Conservation (phyloP, 2,888 invertebrate genomes). For the Apodemia duryi region DNA sequence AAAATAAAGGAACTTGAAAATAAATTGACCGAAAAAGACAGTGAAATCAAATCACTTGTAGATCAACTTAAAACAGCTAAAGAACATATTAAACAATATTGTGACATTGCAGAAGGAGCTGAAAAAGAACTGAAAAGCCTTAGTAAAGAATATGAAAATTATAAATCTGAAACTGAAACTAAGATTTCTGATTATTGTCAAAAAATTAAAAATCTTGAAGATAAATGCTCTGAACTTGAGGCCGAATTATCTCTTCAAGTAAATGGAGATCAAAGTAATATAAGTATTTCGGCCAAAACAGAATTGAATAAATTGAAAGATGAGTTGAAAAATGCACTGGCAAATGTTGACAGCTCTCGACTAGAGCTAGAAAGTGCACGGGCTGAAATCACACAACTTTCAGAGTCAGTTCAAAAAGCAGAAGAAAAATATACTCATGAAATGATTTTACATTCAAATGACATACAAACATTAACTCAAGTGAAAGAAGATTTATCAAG, state of each 20-base stretch:
- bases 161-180: constrained; percentile 79
- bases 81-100: constrained; percentile 91
- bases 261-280: constrained; percentile 79
- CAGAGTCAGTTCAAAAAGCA: constrained; percentile 81
- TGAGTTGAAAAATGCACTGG: constrained; percentile 77
- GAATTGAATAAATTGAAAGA: constrained; percentile 81
- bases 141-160: constrained; percentile 77
- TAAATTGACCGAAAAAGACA: constrained; percentile 80
- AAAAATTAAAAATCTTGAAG: constrained; percentile 74
- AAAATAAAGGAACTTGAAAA: constrained; percentile 85
- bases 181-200: constrained; percentile 72
- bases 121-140: constrained; percentile 87
- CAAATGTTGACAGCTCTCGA: constrained; percentile 80
- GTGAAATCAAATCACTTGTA: constrained; percentile 83
- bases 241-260: constrained; percentile 84
- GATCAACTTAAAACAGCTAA: constrained; percentile 86
- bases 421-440: constrained; percentile 90
- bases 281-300: constrained; percentile 69
- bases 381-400: constrained; percentile 80
- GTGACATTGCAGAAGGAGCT: constrained; percentile 88
- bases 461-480: constrained; percentile 83
- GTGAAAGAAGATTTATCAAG: constrained; percentile 83
- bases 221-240: constrained; percentile 83
- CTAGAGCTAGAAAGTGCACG: constrained; percentile 81
- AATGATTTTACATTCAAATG: constrained; percentile 87